phyloP scores from a whole-genome alignment of 1,140 invertebrate genomes.

The Planococcus citri region DNA sequence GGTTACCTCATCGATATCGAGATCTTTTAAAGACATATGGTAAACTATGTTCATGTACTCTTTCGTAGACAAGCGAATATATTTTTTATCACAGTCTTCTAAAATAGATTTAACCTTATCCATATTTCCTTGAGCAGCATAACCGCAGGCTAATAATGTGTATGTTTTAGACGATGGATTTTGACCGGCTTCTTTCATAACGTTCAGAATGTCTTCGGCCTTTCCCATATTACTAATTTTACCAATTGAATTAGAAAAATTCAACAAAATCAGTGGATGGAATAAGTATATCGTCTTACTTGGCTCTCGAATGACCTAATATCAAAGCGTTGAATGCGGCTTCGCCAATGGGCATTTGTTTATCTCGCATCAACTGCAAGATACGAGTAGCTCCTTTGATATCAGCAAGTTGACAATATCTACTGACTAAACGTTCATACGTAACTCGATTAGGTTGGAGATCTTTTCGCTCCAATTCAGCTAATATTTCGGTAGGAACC shows the following conservation, averaged over 20 bases:
- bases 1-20: constrained; percentile 45
- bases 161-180: constrained; percentile 61
- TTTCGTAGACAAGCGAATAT: constrained; percentile 49
- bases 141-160: constrained; percentile 53
- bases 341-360: constrained; percentile 61
- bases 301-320: constrained; percentile 55
- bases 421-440: constrained; percentile 64
- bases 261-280: too few relatives aligned
- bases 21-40: constrained; percentile 46
- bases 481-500: constrained; percentile 58
- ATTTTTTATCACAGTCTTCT: constrained; percentile 44
- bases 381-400: constrained; percentile 68
- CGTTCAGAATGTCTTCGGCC: constrained; percentile 56
- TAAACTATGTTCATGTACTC: constrained; percentile 59
- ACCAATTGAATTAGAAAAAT: too few relatives aligned
- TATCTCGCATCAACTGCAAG: constrained; percentile 64
- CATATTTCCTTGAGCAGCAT: constrained; percentile 61
- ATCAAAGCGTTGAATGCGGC: constrained; percentile 70
- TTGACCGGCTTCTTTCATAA: constrained; percentile 64
- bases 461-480: constrained; percentile 54
- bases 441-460: constrained; percentile 71
- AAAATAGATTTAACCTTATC: constrained; percentile 43
- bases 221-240: constrained; percentile 57
- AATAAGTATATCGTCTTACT: too few relatives aligned
- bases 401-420: constrained; percentile 67